These are phyloP conservation scores for Chalcis sispes DNA, from an alignment of 2,888 invertebrate species.

Conservation along the genomic window DNA sequence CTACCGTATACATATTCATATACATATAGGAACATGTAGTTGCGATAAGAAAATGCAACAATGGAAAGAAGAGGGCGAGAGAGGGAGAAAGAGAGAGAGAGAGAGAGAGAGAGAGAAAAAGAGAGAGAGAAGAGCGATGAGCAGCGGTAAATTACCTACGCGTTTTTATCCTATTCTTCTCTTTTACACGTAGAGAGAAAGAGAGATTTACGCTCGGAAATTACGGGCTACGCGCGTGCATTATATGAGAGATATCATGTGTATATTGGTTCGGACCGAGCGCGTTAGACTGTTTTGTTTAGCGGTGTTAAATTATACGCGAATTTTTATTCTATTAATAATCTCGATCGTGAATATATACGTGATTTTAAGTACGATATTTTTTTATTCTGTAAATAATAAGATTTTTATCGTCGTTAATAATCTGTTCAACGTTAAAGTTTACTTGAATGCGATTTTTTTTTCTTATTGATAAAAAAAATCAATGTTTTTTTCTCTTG, in stretches of 20 bases:
- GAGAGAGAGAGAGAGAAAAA: constrained; percentile 1
- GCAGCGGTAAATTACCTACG: constrained; percentile 42
- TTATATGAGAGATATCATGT: constrained; percentile 9
- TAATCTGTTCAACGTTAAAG: no score
- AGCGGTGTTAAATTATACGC: not conserved
- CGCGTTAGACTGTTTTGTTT: not conserved
- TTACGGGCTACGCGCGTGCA: not conserved
- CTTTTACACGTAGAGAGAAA: not conserved
- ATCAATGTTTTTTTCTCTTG: no score
- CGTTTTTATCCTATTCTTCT: constrained; percentile 7
- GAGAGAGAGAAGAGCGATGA: constrained; percentile 33
- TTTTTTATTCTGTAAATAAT: no score
- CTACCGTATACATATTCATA: no score
- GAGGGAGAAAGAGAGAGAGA: not conserved
- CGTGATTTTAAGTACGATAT: not conserved
- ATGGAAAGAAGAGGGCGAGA: constrained; percentile 6
- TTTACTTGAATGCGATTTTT: no score
- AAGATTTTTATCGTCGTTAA: no score
- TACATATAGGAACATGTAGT: no score
- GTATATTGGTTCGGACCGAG: not conserved
- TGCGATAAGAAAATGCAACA: constrained; percentile 49
- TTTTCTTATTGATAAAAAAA: no score
- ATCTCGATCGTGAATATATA: not conserved
- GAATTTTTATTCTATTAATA: not conserved
- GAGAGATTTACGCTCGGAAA: constrained; percentile 22